phyloP scores from a whole-genome alignment of 2,888 invertebrate species.

The Drosophila robusta region DNA sequence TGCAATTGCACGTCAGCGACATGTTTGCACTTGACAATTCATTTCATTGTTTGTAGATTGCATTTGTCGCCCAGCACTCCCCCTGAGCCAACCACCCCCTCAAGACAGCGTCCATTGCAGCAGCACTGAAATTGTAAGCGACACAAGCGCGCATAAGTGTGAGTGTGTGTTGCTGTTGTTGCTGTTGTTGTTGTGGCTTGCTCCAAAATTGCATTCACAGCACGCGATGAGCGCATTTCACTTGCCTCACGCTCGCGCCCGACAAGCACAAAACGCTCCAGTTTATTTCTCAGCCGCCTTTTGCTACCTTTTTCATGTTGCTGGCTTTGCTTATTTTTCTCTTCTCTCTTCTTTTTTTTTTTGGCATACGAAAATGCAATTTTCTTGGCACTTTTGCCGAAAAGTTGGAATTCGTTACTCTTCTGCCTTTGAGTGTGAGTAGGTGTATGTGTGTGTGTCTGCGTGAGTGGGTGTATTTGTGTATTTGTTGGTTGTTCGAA shows the following conservation, averaged over 20 bases:
- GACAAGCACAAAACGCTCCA: slow-evolving; percentile 69
- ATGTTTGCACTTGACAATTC: slow-evolving; percentile 82
- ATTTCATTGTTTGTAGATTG: slow-evolving; percentile 82
- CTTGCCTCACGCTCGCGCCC: slow-evolving; percentile 34
- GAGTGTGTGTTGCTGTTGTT: slow-evolving; percentile 13
- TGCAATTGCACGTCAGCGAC: slow-evolving; percentile 78
- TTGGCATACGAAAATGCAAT: slow-evolving; percentile 70
- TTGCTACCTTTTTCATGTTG: slow-evolving; percentile 74
- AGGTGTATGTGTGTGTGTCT: slow-evolving; percentile 17
- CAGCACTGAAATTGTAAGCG: slow-evolving; percentile 48
- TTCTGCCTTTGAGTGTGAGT: slow-evolving; percentile 11
- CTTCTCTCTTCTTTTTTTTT: background rate
- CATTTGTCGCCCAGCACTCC: slow-evolving; percentile 68
- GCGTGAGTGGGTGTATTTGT: slow-evolving; percentile 20
- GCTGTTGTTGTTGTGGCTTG: slow-evolving; percentile 28
- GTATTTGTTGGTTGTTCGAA: slow-evolving; percentile 44
- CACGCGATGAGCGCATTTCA: slow-evolving; percentile 77
- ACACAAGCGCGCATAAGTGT: slow-evolving; percentile 11
- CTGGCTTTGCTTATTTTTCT: slow-evolving; percentile 21
- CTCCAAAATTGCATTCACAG: slow-evolving; percentile 76
- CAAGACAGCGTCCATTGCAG: slow-evolving; percentile 14
- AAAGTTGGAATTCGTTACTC: slow-evolving; percentile 61
- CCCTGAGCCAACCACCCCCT: background rate
- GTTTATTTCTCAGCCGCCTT: slow-evolving; percentile 75
- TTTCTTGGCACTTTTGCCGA: slow-evolving; percentile 79